phyloP scores from a whole-genome alignment of 2,797 vertebrate species.

The Hippocampus kuda region DNA sequence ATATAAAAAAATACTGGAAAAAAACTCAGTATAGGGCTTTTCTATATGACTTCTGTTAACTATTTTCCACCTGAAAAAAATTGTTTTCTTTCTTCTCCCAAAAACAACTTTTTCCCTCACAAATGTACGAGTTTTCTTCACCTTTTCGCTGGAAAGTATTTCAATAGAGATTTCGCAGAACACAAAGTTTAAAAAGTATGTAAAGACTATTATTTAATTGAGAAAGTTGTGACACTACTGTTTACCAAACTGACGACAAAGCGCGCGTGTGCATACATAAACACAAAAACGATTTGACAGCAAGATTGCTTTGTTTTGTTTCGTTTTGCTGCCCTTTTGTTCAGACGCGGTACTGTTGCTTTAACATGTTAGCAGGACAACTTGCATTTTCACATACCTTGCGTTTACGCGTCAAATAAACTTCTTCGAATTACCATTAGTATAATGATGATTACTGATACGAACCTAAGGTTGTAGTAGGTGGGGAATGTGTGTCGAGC shows the following conservation, averaged over 20 bases:
- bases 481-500: conserved; percentile 1
- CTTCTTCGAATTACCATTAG: neutral
- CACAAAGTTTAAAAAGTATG: neutral
- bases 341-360: neutral
- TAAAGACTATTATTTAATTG: neutral
- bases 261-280: neutral
- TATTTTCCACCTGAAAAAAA: too few species aligned
- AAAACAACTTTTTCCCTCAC: neutral
- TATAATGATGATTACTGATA: neutral
- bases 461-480: neutral
- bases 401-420: neutral
- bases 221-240: neutral
- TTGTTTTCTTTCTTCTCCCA: too few species aligned
- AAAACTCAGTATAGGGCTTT: too few species aligned
- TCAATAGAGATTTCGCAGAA: neutral
- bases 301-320: neutral
- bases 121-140: too few species aligned
- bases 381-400: neutral
- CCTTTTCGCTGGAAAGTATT: neutral
- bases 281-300: neutral
- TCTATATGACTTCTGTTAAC: too few species aligned
- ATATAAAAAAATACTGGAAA: too few species aligned
- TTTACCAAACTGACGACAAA: neutral
- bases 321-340: neutral
- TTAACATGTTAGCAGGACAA: neutral